A percentile compares a stretch with the other conserved stretches of the same genome.
These are phyloP conservation scores for Microplitis deprimator DNA, from an alignment of 2,888 invertebrate species.

Conservation along the genomic window DNA sequence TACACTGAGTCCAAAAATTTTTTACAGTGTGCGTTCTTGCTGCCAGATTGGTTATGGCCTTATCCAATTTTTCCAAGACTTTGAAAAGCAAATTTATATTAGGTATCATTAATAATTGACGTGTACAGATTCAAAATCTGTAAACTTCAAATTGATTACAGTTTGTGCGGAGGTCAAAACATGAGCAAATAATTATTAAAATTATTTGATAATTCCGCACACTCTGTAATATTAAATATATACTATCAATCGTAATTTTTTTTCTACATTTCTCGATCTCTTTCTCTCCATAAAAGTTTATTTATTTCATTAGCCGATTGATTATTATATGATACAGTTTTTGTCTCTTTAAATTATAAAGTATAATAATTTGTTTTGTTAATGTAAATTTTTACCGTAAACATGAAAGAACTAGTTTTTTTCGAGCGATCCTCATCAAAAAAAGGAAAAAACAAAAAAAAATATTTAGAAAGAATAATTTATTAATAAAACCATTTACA, in stretches of 20 bases:
- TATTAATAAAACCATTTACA: conserved; percentile 71
- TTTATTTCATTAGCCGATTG: conserved; percentile 30
- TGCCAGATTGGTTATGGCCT: conserved; percentile 71
- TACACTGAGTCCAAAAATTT: too few relatives aligned
- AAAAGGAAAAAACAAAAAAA: conserved; percentile 63
- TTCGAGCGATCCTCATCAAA: conserved; percentile 67
- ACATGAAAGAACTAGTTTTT: conserved; percentile 63
- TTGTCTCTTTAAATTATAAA: conserved; percentile 56
- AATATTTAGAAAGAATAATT: conserved; percentile 66
- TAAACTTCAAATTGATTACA: conserved; percentile 67
- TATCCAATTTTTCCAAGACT: conserved; percentile 71
- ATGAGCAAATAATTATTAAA: conserved; percentile 35
- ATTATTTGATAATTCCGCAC: conserved; percentile 62
- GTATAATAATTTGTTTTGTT: conserved; percentile 64
- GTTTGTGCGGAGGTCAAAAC: conserved; percentile 59
- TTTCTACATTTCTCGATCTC: conserved; percentile 59
- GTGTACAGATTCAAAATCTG: conserved; percentile 68
- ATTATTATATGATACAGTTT: conserved; percentile 46
- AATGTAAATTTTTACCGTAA: conserved; percentile 68
- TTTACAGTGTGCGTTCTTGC: conserved; percentile 57
- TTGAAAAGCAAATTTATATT: conserved; percentile 68
- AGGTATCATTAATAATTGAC: conserved; percentile 65
- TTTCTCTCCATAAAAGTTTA: background rate
- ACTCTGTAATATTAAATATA: conserved; percentile 58
- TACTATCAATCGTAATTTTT: conserved; percentile 70